phyloP scores from a whole-genome alignment of 2,797 vertebrate genomes.

The Phoebastria nigripes region DNA sequence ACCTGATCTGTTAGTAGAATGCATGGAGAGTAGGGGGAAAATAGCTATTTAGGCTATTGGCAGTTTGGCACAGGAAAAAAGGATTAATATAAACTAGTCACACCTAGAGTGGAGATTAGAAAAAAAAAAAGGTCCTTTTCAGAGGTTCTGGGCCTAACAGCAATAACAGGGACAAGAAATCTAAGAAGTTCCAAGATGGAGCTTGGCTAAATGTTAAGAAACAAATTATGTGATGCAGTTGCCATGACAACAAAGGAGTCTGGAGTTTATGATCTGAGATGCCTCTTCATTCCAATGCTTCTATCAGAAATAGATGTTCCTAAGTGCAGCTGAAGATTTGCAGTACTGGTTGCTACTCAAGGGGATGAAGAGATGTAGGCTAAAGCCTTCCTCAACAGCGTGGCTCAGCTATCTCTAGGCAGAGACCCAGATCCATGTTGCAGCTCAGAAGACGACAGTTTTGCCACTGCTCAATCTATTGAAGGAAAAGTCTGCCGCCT shows the following conservation, averaged over 20 bases:
- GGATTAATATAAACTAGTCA: background rate
- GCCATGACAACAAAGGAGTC: constrained; percentile 19
- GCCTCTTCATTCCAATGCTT: background rate
- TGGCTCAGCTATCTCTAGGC: background rate
- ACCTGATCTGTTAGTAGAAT: background rate
- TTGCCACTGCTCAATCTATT: background rate
- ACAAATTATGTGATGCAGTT: constrained; percentile 41
- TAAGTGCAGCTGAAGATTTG: background rate
- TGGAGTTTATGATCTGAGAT: constrained; percentile 21
- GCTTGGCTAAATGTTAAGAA: constrained; percentile 24
- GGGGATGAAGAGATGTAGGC: background rate
- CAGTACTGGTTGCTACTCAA: background rate
- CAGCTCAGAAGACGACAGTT: background rate
- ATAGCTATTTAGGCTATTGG: background rate
- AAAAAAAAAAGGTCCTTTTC: background rate
- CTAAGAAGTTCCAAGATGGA: constrained; percentile 17
- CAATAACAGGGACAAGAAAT: background rate
- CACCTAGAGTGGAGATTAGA: background rate
- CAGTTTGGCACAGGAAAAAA: background rate
- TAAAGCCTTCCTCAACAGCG: background rate
- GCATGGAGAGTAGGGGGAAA: background rate
- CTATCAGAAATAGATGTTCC: constrained; percentile 28
- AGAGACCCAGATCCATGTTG: background rate
- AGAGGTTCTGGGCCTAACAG: background rate
- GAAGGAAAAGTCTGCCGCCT: background rate